These are phyloP conservation scores for Rhogogaster chlorosoma DNA, from an alignment of 2,888 invertebrate genomes.

Conservation along the genomic window DNA sequence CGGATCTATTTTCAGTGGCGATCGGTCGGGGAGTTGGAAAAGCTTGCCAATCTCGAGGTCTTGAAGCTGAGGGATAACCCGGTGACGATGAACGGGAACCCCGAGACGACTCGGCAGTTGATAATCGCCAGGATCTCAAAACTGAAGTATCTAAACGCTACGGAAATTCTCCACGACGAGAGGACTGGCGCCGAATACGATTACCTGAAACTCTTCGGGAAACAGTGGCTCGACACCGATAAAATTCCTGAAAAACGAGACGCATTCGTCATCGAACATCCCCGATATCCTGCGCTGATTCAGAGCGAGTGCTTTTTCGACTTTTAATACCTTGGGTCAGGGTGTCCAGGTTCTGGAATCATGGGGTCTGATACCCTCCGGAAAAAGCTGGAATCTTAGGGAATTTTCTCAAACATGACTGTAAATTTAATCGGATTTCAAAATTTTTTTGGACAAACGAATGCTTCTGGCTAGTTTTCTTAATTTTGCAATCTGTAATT, in stretches of 20 bases:
- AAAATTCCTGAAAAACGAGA: slow-evolving; percentile 77
- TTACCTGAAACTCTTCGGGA: slow-evolving; percentile 91
- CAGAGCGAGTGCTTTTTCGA: slow-evolving; percentile 82
- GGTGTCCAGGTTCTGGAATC: no score
- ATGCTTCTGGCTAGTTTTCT: no score
- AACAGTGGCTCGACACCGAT: slow-evolving; percentile 84
- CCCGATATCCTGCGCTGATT: slow-evolving; percentile 87
- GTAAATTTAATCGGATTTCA: no score
- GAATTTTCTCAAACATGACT: no score
- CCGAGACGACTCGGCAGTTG: slow-evolving; percentile 88
- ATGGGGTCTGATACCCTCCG: no score
- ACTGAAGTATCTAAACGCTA: slow-evolving; percentile 87
- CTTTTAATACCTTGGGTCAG: neutral
- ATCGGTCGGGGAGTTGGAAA: slow-evolving; percentile 91
- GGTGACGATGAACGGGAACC: slow-evolving; percentile 81
- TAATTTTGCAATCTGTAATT: no score
- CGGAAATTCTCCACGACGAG: slow-evolving; percentile 84
- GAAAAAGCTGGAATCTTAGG: no score
- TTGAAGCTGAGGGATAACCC: slow-evolving; percentile 87
- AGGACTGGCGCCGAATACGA: slow-evolving; percentile 94
- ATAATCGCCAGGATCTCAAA: slow-evolving; percentile 90
- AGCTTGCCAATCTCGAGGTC: slow-evolving; percentile 84
- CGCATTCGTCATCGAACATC: slow-evolving; percentile 85
- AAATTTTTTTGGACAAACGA: no score
- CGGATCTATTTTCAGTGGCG: slow-evolving; percentile 82